Conservation (phyloP, 2,113 vertebrate species). For the Eulacestoma nigropectus region DNA sequence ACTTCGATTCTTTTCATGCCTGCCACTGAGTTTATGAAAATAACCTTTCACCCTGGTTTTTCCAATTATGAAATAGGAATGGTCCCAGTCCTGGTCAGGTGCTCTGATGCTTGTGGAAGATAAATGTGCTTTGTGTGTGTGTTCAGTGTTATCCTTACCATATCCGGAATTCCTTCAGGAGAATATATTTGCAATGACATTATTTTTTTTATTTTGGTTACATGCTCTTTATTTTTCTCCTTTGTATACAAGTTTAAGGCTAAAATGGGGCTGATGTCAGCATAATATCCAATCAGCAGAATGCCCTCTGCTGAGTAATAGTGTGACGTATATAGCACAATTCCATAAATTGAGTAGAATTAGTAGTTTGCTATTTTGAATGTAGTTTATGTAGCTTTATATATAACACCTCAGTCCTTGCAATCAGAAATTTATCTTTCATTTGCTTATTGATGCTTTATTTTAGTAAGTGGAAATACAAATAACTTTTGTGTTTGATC, state of each 20-base stretch:
- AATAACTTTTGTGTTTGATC: neutral
- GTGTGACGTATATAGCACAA: accelerated
- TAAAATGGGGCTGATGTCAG: accelerated
- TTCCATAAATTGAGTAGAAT: neutral
- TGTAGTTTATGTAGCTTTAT: neutral
- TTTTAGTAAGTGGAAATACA: neutral
- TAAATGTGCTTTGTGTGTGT: neutral
- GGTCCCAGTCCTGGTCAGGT: neutral
- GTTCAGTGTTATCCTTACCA: neutral
- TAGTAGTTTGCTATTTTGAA: neutral
- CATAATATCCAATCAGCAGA: neutral
- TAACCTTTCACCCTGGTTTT: neutral
- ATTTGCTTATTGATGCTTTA: neutral
- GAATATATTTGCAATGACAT: neutral
- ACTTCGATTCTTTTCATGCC: neutral
- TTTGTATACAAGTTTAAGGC: neutral
- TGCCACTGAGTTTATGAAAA: neutral
- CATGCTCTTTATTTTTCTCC: neutral
- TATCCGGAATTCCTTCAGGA: neutral
- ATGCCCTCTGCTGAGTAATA: neutral
- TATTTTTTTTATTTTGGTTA: neutral
- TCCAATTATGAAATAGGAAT: neutral
- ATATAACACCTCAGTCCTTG: neutral
- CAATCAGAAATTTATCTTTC: neutral
- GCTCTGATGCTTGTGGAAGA: neutral